Percentiles rank a stretch among this genome's conserved stretches.
These are phyloP conservation scores for Sturmia bella DNA, from an alignment of 2,888 invertebrate genomes.

Conservation along the genomic window DNA sequence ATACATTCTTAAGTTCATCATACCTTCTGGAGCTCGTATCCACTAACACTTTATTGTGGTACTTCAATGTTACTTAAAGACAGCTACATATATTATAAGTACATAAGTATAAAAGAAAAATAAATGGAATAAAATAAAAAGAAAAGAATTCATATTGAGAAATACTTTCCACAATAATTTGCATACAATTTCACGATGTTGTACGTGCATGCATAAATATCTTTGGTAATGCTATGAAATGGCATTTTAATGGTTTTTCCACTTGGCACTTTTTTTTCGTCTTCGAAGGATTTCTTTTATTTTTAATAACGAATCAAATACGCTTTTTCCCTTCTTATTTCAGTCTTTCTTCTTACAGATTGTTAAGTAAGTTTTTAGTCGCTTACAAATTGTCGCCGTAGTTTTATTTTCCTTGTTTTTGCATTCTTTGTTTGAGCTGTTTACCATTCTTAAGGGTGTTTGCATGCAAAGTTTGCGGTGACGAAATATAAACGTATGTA, in stretches of 20 bases:
- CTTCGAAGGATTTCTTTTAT: conserved; percentile 35
- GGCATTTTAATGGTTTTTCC: conserved; percentile 73
- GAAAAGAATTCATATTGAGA: conserved; percentile 67
- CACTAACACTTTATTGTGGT: conserved; percentile 19
- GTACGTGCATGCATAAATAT: conserved; percentile 64
- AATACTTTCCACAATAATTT: conserved; percentile 68
- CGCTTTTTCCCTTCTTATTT: neutral
- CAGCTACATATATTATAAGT: conserved; percentile 34
- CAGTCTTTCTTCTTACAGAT: conserved; percentile 24
- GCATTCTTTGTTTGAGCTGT: conserved; percentile 11
- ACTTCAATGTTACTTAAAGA: conserved; percentile 36
- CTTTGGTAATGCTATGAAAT: conserved; percentile 66
- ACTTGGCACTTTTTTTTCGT: conserved; percentile 65
- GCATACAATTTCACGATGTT: conserved; percentile 63
- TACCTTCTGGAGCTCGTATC: conserved; percentile 17
- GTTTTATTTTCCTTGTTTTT: conserved; percentile 8
- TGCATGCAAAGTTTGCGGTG: conserved; percentile 42
- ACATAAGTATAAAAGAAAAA: neutral
- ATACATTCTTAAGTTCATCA: conserved; percentile 18
- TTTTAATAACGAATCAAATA: conserved; percentile 12
- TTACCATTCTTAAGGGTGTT: conserved; percentile 47
- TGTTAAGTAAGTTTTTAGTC: conserved; percentile 62
- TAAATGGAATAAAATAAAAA: conserved; percentile 34
- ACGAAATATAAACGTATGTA: conserved; percentile 5
- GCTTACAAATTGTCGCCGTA: conserved; percentile 63